A percentile compares a stretch with the other conserved stretches of the same genome.
Conservation (phyloP, 2,113 vertebrate genomes). For the Cephalopholis sonnerati region DNA sequence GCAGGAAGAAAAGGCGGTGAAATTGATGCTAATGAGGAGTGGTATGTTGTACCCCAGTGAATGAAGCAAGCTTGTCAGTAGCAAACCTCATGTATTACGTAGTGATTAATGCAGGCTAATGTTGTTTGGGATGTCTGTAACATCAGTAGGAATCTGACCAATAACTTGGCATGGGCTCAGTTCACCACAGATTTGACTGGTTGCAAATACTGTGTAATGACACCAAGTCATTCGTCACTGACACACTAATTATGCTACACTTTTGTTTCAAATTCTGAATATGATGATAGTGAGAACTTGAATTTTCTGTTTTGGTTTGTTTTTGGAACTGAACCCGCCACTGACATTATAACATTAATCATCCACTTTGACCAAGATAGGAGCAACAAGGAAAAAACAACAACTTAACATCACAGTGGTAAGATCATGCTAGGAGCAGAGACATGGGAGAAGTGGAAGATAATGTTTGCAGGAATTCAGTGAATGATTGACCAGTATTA, state of each 20-base stretch:
- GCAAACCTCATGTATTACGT: neutral
- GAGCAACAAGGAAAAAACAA: neutral
- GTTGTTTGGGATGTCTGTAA: conserved; percentile 1
- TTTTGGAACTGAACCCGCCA: conserved; percentile 40
- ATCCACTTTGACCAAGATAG: neutral
- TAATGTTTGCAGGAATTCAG: neutral
- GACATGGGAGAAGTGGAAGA: conserved; percentile 14
- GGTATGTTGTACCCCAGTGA: neutral
- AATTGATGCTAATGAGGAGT: neutral
- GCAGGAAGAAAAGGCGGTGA: conserved; percentile 12
- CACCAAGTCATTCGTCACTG: neutral
- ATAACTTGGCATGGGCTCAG: conserved; percentile 31
- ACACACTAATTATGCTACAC: neutral
- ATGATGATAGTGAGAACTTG: neutral
- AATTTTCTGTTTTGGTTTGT: neutral
- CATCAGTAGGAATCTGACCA: conserved; percentile 9
- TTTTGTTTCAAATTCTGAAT: conserved; percentile 7
- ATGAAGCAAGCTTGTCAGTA: conserved; percentile 17
- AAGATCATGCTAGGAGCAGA: conserved; percentile 60
- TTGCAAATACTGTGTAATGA: neutral
- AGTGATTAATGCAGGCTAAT: neutral
- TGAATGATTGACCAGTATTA: conserved; percentile 8
- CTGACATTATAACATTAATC: neutral
- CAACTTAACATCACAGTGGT: neutral
- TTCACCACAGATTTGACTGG: conserved; percentile 29